Percentiles rank a stretch among this genome's conserved stretches.
phyloP scores from a whole-genome alignment of 2,888 invertebrate genomes.

The Zygaena filipendulae region DNA sequence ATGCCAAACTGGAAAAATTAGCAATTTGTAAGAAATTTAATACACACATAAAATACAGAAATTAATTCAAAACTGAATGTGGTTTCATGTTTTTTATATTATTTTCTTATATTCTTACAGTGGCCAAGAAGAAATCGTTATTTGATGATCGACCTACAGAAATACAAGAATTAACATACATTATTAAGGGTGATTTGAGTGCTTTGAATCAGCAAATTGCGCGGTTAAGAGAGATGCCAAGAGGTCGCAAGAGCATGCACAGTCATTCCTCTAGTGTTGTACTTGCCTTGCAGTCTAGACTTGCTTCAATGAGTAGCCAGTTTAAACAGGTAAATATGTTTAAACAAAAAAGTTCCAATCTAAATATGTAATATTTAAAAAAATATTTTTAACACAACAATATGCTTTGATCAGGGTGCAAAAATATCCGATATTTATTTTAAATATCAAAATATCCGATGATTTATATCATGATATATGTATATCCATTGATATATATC shows the following conservation, averaged over 20 bases:
- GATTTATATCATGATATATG: no score
- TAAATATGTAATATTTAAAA: no score
- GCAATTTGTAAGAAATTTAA: constrained; percentile 82
- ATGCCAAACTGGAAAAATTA: constrained; percentile 95
- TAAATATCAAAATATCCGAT: no score
- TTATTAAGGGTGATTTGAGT: constrained; percentile 96
- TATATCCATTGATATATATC: no score
- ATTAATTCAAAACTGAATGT: no score
- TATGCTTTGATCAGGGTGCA: no score
- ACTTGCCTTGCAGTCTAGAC: constrained; percentile 89
- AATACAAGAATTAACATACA: constrained; percentile 97
- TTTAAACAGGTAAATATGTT: constrained; percentile 79
- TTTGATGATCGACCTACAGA: constrained; percentile 97
- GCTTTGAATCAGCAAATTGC: constrained; percentile 97
- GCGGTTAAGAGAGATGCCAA: constrained; percentile 85
- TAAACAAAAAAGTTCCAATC: no score
- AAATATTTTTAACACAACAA: no score
- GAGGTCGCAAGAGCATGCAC: constrained; percentile 83
- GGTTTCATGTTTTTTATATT: constrained; percentile 2
- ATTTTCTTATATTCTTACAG: constrained; percentile 55
- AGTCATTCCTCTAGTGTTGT: constrained; percentile 95
- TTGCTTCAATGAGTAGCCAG: constrained; percentile 97
- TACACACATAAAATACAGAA: background rate
- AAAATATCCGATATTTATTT: no score
- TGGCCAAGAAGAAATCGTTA: constrained; percentile 97